phyloP scores from a whole-genome alignment of 2,888 invertebrate genomes.

The Rhodophaea formosa region DNA sequence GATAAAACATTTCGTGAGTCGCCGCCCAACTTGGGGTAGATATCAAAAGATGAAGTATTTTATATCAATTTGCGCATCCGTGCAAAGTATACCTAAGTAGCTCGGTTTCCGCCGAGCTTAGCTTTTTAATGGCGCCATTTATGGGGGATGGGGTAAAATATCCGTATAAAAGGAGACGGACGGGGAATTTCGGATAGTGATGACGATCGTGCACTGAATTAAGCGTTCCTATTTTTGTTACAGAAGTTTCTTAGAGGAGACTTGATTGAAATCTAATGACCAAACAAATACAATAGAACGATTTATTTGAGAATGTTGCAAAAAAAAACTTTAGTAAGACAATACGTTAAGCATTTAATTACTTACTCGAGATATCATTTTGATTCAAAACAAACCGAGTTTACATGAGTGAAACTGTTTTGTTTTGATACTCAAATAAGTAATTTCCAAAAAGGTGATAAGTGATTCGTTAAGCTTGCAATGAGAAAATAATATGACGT shows the following conservation, averaged over 20 bases:
- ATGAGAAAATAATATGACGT: background rate
- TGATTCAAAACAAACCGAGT: no score
- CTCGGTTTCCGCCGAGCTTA: slow-evolving; percentile 56
- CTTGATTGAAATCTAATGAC: background rate
- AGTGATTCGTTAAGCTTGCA: background rate
- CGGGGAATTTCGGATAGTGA: slow-evolving; percentile 55
- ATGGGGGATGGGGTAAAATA: slow-evolving; percentile 60
- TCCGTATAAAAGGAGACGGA: slow-evolving; percentile 58
- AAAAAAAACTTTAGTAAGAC: background rate
- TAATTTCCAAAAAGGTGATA: background rate
- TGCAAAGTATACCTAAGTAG: slow-evolving; percentile 74
- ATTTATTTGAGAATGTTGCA: background rate
- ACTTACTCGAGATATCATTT: no score
- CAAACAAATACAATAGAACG: background rate
- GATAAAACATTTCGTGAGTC: slow-evolving; percentile 17
- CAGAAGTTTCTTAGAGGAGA: background rate
- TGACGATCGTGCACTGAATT: slow-evolving; percentile 52
- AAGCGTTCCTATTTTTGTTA: slow-evolving; percentile 23
- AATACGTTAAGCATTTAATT: no score
- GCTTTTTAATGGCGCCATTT: slow-evolving; percentile 72
- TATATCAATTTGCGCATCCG: slow-evolving; percentile 76
- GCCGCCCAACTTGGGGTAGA: slow-evolving; percentile 34
- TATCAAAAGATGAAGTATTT: slow-evolving; percentile 69
- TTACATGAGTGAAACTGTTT: no score
- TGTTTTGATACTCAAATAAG: no score